These are phyloP conservation scores for Pterophyllum scalare DNA, from an alignment of 2,113 vertebrate species.

Conservation along the genomic window DNA sequence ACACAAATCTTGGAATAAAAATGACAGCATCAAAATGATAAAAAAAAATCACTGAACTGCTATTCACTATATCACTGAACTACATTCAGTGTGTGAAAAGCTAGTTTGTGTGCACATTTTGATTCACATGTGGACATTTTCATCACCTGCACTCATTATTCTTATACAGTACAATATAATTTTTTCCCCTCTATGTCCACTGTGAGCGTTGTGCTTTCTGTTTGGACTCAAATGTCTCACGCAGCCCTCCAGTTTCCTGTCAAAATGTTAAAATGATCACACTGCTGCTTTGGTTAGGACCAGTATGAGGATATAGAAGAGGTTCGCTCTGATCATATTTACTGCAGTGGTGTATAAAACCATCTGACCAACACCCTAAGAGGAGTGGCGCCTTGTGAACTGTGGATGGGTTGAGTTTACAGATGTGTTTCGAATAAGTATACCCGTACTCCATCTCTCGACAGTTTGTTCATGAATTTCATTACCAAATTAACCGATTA, in stretches of 20 bases:
- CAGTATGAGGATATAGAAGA: neutral
- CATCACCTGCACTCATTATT: neutral
- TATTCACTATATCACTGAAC: neutral
- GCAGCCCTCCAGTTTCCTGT: neutral
- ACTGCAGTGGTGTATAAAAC: neutral
- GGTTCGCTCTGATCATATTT: neutral
- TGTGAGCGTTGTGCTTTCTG: neutral
- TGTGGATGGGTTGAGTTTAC: neutral
- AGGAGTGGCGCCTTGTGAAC: neutral
- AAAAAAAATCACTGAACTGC: no score
- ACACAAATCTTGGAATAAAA: neutral
- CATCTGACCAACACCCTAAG: neutral
- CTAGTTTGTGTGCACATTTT: neutral
- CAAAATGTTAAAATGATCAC: neutral
- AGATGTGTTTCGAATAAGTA: neutral
- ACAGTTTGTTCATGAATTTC: neutral
- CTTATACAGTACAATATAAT: no score
- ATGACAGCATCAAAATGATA: neutral
- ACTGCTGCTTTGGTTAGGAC: neutral
- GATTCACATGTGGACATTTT: neutral
- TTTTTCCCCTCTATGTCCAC: no score
- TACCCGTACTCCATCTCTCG: neutral
- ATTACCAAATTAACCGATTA: neutral
- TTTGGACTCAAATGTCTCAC: neutral
- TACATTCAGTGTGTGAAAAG: neutral